Conservation (phyloP, 2,888 invertebrate genomes). For the Eristalinus aeneus region DNA sequence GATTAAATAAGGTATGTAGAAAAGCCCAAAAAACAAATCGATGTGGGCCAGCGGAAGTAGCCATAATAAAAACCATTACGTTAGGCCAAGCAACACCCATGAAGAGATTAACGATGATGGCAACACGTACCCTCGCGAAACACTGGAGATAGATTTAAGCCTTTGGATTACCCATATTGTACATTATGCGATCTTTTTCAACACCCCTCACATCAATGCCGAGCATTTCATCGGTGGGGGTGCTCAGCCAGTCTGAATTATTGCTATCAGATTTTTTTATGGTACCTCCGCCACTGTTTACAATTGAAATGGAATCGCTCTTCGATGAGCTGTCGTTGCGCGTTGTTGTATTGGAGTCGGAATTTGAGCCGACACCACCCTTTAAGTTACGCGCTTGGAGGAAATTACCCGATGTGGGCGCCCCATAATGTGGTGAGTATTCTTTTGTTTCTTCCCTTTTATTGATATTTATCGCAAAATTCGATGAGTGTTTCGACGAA, state of each 20-base stretch:
- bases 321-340: slow-evolving; percentile 71
- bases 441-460: slow-evolving; percentile 72
- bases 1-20: slow-evolving; percentile 23
- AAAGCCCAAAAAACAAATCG: slow-evolving; percentile 11
- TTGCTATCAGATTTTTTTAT: slow-evolving; percentile 74
- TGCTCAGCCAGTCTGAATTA: slow-evolving; percentile 74
- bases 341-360: slow-evolving; percentile 62
- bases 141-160: slow-evolving; percentile 62
- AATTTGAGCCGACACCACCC: slow-evolving; percentile 45
- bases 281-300: slow-evolving; percentile 64
- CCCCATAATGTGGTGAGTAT: slow-evolving; percentile 73
- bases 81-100: slow-evolving; percentile 27
- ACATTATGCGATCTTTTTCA: slow-evolving; percentile 73
- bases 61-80: slow-evolving; percentile 13
- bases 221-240: slow-evolving; percentile 74
- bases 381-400: slow-evolving; percentile 66
- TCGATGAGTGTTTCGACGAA: slow-evolving; percentile 66
- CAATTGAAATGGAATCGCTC: slow-evolving; percentile 71
- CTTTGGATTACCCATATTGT: slow-evolving; percentile 70
- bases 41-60: slow-evolving; percentile 3
- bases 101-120: slow-evolving; percentile 24
- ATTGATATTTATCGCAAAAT: slow-evolving; percentile 72
- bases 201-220: slow-evolving; percentile 74
- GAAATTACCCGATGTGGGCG: slow-evolving; percentile 72
- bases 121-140: slow-evolving; percentile 58